Conservation (phyloP, 1,140 invertebrate genomes). For the Pollicipes pollicipes region DNA sequence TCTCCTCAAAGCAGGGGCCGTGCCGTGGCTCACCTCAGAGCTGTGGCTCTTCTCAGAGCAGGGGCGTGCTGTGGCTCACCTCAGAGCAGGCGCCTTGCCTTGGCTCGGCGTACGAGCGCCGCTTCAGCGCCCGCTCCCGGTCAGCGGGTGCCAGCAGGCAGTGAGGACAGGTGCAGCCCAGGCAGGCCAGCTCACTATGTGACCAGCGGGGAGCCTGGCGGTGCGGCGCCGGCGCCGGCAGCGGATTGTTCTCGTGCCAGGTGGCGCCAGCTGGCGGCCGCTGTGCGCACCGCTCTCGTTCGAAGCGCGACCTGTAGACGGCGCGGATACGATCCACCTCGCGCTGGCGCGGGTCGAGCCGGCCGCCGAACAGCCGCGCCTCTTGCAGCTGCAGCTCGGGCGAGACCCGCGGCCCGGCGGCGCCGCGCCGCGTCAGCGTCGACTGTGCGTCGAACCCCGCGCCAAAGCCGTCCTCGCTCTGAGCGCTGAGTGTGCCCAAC, state of each 20-base stretch:
- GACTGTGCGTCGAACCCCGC: no score
- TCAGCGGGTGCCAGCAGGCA: not conserved
- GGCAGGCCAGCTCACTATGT: not conserved
- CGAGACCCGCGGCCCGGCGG: not conserved
- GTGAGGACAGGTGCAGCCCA: not conserved
- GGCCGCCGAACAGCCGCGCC: not conserved
- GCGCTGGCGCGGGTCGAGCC: not conserved
- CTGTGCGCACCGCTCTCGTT: not conserved
- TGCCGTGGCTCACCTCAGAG: no score
- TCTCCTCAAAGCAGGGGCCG: no score
- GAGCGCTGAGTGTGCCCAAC: no score
- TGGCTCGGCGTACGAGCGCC: not conserved
- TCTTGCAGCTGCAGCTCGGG: not conserved
- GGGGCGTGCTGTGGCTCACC: no score
- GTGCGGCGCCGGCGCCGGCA: not conserved
- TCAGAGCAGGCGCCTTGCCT: not conserved
- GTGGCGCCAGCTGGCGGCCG: not conserved
- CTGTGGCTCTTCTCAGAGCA: no score
- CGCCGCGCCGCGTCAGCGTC: no score
- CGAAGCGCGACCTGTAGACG: not conserved
- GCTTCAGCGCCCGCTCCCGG: not conserved
- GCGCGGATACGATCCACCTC: not conserved
- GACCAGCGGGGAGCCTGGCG: not conserved
- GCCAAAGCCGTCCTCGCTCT: no score
- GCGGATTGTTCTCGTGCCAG: not conserved